Conservation (phyloP, 2,113 vertebrate genomes). For the Phaethornis superciliosus region DNA sequence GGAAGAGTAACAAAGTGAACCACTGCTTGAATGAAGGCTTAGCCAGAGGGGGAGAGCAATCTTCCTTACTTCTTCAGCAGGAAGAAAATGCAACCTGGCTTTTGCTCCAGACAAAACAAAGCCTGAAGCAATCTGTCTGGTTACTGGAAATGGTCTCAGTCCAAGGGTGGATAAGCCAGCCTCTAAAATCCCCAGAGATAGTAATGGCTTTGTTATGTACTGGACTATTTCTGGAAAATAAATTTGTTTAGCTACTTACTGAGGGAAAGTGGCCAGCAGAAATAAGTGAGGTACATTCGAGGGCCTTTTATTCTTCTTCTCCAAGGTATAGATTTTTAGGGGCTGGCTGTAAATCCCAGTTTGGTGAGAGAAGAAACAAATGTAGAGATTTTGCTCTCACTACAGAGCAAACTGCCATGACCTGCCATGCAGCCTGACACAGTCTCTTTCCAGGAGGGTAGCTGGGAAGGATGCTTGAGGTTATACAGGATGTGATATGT, state of each 20-base stretch:
- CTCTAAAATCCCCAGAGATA: slow-evolving; percentile 20
- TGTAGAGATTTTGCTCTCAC: background rate
- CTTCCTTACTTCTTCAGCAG: background rate
- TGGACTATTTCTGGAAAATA: background rate
- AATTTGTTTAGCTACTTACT: background rate
- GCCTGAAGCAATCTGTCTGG: background rate
- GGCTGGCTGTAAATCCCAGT: background rate
- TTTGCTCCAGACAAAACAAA: slow-evolving; percentile 16
- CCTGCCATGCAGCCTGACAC: background rate
- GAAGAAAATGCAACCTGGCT: slow-evolving; percentile 35
- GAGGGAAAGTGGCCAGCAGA: background rate
- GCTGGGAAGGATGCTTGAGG: background rate
- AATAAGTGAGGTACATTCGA: background rate
- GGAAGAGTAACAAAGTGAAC: background rate
- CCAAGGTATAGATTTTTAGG: background rate
- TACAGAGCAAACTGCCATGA: background rate
- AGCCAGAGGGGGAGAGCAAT: background rate
- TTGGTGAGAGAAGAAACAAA: background rate
- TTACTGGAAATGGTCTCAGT: slow-evolving; percentile 38
- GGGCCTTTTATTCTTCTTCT: background rate
- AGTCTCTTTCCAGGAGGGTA: background rate
- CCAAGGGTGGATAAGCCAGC: background rate
- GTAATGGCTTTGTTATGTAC: background rate
- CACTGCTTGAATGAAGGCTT: background rate
- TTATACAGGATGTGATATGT: rapidly evolving